These are phyloP conservation scores for Clitarchus hookeri DNA, from an alignment of 2,888 invertebrate species.

Conservation along the genomic window DNA sequence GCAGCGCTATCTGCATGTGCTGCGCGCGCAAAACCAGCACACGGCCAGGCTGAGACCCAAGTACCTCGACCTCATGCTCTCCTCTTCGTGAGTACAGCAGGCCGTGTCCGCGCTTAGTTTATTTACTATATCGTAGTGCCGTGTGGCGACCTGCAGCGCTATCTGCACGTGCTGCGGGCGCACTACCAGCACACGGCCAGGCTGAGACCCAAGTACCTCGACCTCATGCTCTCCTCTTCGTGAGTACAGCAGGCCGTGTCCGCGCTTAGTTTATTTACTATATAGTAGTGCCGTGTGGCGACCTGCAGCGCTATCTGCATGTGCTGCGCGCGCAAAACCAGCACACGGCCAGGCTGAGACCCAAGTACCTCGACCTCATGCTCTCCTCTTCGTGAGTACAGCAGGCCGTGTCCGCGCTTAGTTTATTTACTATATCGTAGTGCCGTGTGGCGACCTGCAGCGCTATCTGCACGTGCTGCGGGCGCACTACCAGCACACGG, in stretches of 20 bases:
- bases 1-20: constrained; percentile 59
- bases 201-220: constrained; percentile 33
- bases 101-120: no score
- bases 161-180: constrained; percentile 53
- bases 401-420: no score
- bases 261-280: no score
- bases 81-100: constrained; percentile 27
- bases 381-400: constrained; percentile 24
- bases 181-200: constrained; percentile 37
- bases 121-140: no score
- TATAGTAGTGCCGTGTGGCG: constrained; percentile 79
- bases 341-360: constrained; percentile 27
- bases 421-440: no score
- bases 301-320: constrained; percentile 66
- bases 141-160: constrained; percentile 72
- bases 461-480: constrained; percentile 56
- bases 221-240: constrained; percentile 31
- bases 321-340: constrained; percentile 38
- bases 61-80: constrained; percentile 34
- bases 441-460: constrained; percentile 76
- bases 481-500: constrained; percentile 37
- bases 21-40: constrained; percentile 38
- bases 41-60: constrained; percentile 28
- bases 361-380: constrained; percentile 36
- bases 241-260: constrained; percentile 26